Percentiles rank a stretch among this genome's conserved stretches.
These are phyloP conservation scores for Drosophila tani DNA, from an alignment of 1,140 invertebrate species.

Conservation along the genomic window DNA sequence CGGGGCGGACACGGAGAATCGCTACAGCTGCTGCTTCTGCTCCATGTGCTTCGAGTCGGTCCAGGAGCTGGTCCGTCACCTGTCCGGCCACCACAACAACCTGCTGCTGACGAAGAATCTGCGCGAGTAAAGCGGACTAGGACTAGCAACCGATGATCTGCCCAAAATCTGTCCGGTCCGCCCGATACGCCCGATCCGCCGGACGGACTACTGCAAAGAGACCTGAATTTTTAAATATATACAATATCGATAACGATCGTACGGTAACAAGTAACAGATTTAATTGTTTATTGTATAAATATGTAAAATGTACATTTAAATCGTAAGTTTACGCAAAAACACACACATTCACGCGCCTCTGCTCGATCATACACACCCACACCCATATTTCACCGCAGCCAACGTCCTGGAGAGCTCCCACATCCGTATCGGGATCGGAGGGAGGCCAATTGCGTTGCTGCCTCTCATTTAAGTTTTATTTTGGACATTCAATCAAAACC, in stretches of 20 bases:
- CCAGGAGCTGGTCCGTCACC: conserved; percentile 92
- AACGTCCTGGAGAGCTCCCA: conserved; percentile 21
- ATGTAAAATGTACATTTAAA: conserved; percentile 78
- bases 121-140: conserved; percentile 87
- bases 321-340: conserved; percentile 57
- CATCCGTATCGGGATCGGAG: conserved; percentile 17
- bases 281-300: conserved; percentile 70
- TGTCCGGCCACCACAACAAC: conserved; percentile 94
- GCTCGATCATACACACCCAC: conserved; percentile 38
- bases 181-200: conserved; percentile 59
- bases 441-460: conserved; percentile 39
- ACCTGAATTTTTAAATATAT: conserved; percentile 80
- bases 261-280: conserved; percentile 64
- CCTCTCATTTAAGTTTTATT: conserved; percentile 62
- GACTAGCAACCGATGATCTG: conserved; percentile 40
- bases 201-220: conserved; percentile 75
- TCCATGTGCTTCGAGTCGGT: conserved; percentile 92
- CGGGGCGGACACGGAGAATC: conserved; percentile 89
- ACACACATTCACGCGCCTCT: conserved; percentile 63
- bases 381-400: conserved; percentile 26
- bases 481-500: conserved; percentile 38
- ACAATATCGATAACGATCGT: conserved; percentile 70
- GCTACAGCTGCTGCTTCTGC: conserved; percentile 94
- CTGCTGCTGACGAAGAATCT: conserved; percentile 93
- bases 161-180: conserved; percentile 57